A percentile compares a stretch with the other conserved stretches of the same genome.
Conservation (phyloP, 2,113 vertebrate species). For the Delphinapterus leucas region DNA sequence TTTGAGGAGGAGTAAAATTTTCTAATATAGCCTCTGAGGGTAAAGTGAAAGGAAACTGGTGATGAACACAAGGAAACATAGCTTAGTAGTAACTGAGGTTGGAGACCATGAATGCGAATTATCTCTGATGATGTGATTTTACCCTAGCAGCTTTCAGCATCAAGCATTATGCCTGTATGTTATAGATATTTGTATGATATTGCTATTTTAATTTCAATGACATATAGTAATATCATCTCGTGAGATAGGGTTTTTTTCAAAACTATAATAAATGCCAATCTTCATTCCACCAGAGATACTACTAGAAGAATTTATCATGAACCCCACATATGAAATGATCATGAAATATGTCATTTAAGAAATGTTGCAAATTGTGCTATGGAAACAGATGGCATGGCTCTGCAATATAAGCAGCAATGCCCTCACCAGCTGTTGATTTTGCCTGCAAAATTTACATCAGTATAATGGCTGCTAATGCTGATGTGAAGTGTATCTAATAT, state of each 20-base stretch:
- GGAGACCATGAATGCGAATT: background rate
- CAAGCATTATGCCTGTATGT: background rate
- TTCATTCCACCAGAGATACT: background rate
- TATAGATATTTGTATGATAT: background rate
- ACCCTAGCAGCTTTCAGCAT: background rate
- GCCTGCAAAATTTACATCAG: constrained; percentile 45
- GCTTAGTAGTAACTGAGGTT: background rate
- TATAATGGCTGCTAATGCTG: background rate
- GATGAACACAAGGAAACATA: background rate
- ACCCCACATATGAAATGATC: background rate
- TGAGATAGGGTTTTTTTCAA: background rate
- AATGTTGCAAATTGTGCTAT: background rate
- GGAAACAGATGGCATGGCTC: constrained; percentile 50
- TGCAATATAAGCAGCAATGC: constrained; percentile 64
- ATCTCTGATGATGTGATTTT: background rate
- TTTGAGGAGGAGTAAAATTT: background rate
- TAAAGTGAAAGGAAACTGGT: background rate
- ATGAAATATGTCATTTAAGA: constrained; percentile 39
- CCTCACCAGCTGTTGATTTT: constrained; percentile 52
- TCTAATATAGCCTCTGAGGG: background rate
- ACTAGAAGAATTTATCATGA: background rate
- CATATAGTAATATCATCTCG: background rate
- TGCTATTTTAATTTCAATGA: background rate
- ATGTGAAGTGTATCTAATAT: background rate
- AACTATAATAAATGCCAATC: background rate